Evolutionary conservation across 2,113 vertebrate genomes (phyloP), one percentile per base, ranked within the genome.

Genomic region (Grus americana): DNA sequence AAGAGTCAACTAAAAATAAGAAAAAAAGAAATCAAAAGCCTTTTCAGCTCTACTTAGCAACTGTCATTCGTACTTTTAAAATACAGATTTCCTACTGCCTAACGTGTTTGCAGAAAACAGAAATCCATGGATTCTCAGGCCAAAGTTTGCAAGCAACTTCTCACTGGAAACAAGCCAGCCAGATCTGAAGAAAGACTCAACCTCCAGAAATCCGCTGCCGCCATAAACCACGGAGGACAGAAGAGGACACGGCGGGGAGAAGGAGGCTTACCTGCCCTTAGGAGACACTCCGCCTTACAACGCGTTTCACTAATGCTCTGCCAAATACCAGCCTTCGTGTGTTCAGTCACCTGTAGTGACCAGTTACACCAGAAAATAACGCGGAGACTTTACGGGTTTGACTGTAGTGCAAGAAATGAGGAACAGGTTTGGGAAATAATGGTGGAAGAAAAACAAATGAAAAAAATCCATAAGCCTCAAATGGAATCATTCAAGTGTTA

Each of bases 281-380:
- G 38, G 38, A 58, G 32, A 44, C 15, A 22, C 24, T 54, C 7
- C 4, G 34, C n/a, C 23, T 34, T 24, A 34, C 9, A 20, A 27
- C 1, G 2, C 5, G 22, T 27, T 54, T 27, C 47, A 26, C 14
- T 36, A 61, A 29, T 5, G 21, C 34, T 61, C 44, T 0, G 1
- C 42, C 67, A 26, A n/a, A 42, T 11, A 20, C 26, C 49, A 70
- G 50, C 12, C 47, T 46, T 57, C 30, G 11, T 12, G 4, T 1
- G 5, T 15, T 40, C 49, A 29, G 20, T 14, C n/a, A 38, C 44
- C 12, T 24, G 30, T 11, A 63, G 1, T 32, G 47, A 63, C 6
- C 16, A 58, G 15, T 29, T 63, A 15, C 0, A 55, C 19, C 49
- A 76, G 55, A 58, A 92, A 85, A 59, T 14, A 78, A 46, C 6